These are phyloP conservation scores for Pyrrhura leucotis DNA, from an alignment of 2,797 vertebrate species.

Conservation along the genomic window DNA sequence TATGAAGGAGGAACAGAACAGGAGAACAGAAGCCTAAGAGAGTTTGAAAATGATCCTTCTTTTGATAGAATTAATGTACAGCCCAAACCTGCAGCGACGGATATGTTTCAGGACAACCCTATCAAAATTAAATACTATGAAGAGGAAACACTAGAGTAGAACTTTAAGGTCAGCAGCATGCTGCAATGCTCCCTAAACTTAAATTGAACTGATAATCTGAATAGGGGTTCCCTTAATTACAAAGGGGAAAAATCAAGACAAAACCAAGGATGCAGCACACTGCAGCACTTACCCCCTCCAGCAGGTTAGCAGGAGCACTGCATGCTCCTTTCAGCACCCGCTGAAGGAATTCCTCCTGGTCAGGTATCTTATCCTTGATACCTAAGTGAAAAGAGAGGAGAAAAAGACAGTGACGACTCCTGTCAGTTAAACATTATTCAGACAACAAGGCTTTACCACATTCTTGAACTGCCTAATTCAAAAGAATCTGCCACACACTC, in stretches of 20 bases:
- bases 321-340: conserved; percentile 86
- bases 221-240: neutral
- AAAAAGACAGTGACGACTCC: neutral
- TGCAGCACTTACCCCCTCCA: conserved; percentile 89
- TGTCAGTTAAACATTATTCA: neutral
- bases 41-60: neutral
- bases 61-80: neutral
- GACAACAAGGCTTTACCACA: neutral
- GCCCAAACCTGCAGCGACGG: neutral
- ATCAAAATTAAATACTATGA: neutral
- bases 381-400: conserved; percentile 75
- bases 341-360: conserved; percentile 89
- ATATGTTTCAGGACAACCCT: neutral
- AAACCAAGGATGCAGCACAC: neutral
- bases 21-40: neutral
- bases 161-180: neutral
- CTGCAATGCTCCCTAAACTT: neutral
- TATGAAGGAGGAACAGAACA: neutral
- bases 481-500: neutral
- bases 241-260: neutral
- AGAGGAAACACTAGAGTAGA: neutral
- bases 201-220: neutral
- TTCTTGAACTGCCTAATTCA: neutral
- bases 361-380: conserved; percentile 89
- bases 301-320: conserved; percentile 89